phyloP scores from a whole-genome alignment of 2,797 vertebrate species.

The Myotis vivesi region DNA sequence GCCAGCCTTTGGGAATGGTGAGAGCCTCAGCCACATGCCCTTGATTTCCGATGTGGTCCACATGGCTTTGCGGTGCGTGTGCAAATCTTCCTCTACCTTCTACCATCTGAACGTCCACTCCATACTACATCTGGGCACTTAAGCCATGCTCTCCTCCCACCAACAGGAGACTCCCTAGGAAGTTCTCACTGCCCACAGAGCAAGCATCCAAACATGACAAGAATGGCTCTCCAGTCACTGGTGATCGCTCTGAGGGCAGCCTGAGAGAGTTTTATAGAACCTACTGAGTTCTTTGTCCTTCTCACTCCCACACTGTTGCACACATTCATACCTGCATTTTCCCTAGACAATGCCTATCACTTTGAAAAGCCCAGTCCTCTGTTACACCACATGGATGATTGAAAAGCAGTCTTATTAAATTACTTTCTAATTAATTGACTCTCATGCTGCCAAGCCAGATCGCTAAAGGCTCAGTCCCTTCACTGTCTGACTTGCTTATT shows the following conservation, averaged over 20 bases:
- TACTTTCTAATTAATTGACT: constrained; percentile 71
- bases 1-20: neutral
- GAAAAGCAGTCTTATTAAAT: constrained; percentile 58
- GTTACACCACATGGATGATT: neutral
- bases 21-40: neutral
- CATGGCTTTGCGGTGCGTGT: neutral
- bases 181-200: neutral
- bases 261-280: neutral
- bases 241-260: neutral
- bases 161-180: neutral
- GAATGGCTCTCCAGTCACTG: neutral
- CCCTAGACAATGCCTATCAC: neutral
- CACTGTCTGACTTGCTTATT: constrained; percentile 58
- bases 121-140: neutral
- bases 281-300: neutral
- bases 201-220: neutral
- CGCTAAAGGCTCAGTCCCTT: constrained; percentile 44
- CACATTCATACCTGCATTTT: neutral
- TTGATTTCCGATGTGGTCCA: neutral
- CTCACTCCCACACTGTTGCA: neutral
- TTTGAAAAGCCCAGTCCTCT: constrained; percentile 30
- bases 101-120: neutral
- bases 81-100: neutral
- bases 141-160: neutral
- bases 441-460: constrained; percentile 64